Base-by-base conservation (phyloP, 2,797 vertebrate species). In the Vultur gryphus region DNA sequence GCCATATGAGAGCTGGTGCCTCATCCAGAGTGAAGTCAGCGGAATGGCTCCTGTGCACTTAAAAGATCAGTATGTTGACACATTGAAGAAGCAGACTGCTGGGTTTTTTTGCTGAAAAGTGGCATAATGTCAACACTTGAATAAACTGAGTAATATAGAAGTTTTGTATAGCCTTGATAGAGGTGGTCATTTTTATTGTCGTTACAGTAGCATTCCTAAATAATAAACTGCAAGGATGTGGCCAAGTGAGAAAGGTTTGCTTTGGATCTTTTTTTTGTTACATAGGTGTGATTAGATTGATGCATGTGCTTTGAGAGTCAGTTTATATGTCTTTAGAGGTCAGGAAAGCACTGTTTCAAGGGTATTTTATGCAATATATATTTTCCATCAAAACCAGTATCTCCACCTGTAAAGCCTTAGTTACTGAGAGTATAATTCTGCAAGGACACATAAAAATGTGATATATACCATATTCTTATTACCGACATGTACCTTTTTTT, bases 401-500 rank as follows among this genome's bases (percentile, higher is more conserved):
- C 11, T 69, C 31, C 31, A 52, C 6, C 19, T 52, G 29, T 24
- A 76, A 76, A 94, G 39, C 9, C 1, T 0, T 59, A 37, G 23
- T 70, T 77, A n/a, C 4, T 41, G 19, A 37, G 31, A 88, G 7
- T 13, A 11, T 48, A 72, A 41, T 72, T 85, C 67, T 88, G 3
- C 33, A 77, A 57, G 5, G 18, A 67, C 10, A 43, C 3, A 35
- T 39, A 43, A 79, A 43, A 66, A 77, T 49, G 8, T 16, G 9
- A 28, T 61, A 37, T 20, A n/a, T 13, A 25, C 9, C 12, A 25
- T 61, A 78, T 29, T 49, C 11, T 59, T 59, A 21, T 24, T 43
- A 52, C 18, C 0, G 3, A 46, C 10, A 15, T 10, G 8, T 17
- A 28, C 13, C 4, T 3, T 14, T 9, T 17, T n/a, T 41, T 13